Evolutionary conservation across 2,797 vertebrate genomes (phyloP), one percentile per base, ranked within the genome.

Genomic region (Jordanella pulchra): DNA sequence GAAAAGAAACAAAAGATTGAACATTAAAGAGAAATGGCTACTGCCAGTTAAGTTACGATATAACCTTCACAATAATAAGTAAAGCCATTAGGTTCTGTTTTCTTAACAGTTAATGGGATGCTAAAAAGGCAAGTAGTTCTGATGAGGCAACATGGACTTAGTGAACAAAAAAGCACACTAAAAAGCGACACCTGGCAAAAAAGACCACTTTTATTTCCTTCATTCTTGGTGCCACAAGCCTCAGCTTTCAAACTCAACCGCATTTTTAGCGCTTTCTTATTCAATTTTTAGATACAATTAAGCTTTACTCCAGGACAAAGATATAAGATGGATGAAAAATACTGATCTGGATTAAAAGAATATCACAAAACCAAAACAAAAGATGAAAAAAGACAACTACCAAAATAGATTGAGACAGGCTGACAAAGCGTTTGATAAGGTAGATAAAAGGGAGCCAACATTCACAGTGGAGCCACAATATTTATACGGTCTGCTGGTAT

Each of bases 401-500:
- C 68, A 80, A 80, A 73, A 68, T 73, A 81, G 18, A 21, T 42
- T 25, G 76, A 72, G 72, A 79, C 65, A 47, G 75, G 35, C 58
- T 81, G 80, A 85, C 79, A 74, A 81, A 82, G 75, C 64, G 28
- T 86, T 83, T 89, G 89, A 90, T 86, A 80, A 45, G 55, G 63
- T 53, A 30, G 84, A 87, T 82, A 84, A 87, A 84, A 71, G 72
- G 69, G 67, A 85, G 76, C 83, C 72, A 65, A 79, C 82, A 65
- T 50, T 67, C 81, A 81, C 42, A 76, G 67, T 65, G 80, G 78
- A 77, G 14, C 73, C 7, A 55, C 84, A 50, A 61, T 91, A 87
- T 93, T 91, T 92, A 90, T 89, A 86, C 76, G 32, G 72, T 74
- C 86, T 75, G 82, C 84, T 86, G 91, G 69, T 91, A 90, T 92